Percentiles rank a stretch among this genome's conserved stretches.
phyloP scores from a whole-genome alignment of 2,888 invertebrate species.

The Cordilura impudica region DNA sequence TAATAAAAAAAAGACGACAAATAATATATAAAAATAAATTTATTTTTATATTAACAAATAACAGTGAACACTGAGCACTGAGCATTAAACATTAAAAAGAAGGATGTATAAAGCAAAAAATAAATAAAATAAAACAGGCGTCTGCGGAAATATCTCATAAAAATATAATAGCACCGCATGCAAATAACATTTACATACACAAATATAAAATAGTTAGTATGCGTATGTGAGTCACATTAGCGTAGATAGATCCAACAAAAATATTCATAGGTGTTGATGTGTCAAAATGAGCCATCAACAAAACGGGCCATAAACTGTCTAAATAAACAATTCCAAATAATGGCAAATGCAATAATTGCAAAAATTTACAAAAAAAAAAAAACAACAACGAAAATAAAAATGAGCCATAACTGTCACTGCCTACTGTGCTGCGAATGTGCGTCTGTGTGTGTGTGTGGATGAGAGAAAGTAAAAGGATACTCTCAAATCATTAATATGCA shows the following conservation, averaged over 20 bases:
- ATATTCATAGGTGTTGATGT: conserved; percentile 66
- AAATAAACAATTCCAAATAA: conserved; percentile 29
- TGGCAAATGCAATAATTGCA: conserved; percentile 51
- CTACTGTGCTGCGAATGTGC: conserved; percentile 33
- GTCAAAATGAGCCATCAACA: conserved; percentile 63
- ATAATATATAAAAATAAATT: conserved; percentile 48
- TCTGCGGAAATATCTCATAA: conserved; percentile 60
- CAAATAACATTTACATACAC: conserved; percentile 51
- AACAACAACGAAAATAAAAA: too few species aligned
- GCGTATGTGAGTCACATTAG: conserved; percentile 26
- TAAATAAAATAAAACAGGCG: conserved; percentile 49
- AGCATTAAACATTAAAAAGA: conserved; percentile 39
- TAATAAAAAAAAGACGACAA: conserved; percentile 39
- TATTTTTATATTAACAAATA: conserved; percentile 41
- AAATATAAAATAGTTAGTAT: neutral
- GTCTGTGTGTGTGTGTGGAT: conserved; percentile 40
- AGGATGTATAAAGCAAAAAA: conserved; percentile 25
- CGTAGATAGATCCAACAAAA: neutral
- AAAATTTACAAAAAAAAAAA: conserved; percentile 57
- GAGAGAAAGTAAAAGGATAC: conserved; percentile 30
- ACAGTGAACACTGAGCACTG: neutral
- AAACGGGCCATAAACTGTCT: conserved; percentile 61
- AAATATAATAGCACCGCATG: conserved; percentile 53
- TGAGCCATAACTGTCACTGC: conserved; percentile 46
- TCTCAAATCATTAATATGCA: conserved; percentile 60